phyloP scores from a whole-genome alignment of 2,888 invertebrate genomes.

The Chloromyia formosa region DNA sequence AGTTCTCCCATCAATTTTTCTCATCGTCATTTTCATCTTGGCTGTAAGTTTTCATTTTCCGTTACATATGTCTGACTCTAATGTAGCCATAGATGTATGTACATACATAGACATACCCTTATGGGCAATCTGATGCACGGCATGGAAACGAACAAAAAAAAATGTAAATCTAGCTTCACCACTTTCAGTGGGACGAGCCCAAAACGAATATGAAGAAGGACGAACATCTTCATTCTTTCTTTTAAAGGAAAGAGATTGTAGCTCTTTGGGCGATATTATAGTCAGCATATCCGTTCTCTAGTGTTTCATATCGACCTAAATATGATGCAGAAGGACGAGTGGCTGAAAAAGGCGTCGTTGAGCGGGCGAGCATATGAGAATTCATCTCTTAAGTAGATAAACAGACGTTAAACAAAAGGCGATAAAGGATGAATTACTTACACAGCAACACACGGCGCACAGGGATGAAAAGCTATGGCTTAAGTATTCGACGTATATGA shows the following conservation, averaged over 20 bases:
- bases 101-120: background rate
- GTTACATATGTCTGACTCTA: background rate
- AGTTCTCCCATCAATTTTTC: background rate
- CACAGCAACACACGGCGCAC: background rate
- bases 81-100: background rate
- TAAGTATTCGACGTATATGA: background rate
- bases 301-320: background rate
- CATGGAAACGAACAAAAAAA: background rate
- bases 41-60: background rate
- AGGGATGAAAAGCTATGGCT: background rate
- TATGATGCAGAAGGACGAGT: background rate
- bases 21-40: background rate
- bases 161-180: constrained; percentile 30
- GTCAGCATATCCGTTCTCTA: background rate
- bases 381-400: constrained; percentile 25
- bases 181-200: background rate
- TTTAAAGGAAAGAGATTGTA: background rate
- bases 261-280: background rate
- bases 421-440: background rate
- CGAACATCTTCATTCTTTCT: constrained; percentile 10
- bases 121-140: background rate
- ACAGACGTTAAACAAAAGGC: constrained; percentile 26
- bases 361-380: constrained; percentile 28
- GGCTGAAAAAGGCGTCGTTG: background rate
- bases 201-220: background rate